phyloP scores from a whole-genome alignment of 1,140 invertebrate species.

The Drosophila bocqueti region DNA sequence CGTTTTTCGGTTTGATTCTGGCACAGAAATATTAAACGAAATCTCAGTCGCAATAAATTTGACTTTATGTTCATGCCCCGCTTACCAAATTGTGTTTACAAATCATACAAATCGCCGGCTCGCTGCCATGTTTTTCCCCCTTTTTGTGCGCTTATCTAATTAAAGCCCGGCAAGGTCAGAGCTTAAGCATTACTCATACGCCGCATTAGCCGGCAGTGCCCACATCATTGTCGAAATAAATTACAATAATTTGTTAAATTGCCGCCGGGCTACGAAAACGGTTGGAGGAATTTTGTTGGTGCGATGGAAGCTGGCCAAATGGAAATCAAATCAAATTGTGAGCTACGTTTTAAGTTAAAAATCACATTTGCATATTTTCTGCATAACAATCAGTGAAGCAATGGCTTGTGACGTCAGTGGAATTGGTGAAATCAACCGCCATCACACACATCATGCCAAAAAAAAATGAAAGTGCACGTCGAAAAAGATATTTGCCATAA shows the following conservation, averaged over 20 bases:
- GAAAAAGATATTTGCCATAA: background rate
- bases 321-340: slow-evolving; percentile 55
- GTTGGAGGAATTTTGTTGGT: background rate
- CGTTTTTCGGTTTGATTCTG: slow-evolving; percentile 46
- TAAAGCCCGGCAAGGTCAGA: slow-evolving; percentile 62
- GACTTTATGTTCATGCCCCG: slow-evolving; percentile 81
- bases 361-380: slow-evolving; percentile 81
- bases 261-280: slow-evolving; percentile 10
- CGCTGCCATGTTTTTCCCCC: slow-evolving; percentile 4
- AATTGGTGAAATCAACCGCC: slow-evolving; percentile 21
- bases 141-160: slow-evolving; percentile 58
- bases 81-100: slow-evolving; percentile 78
- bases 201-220: slow-evolving; percentile 58
- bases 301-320: slow-evolving; percentile 6
- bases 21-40: slow-evolving; percentile 63
- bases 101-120: slow-evolving; percentile 56
- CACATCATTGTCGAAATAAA: slow-evolving; percentile 80
- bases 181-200: slow-evolving; percentile 76
- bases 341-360: slow-evolving; percentile 70
- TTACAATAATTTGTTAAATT: slow-evolving; percentile 80
- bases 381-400: slow-evolving; percentile 78
- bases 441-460: slow-evolving; percentile 35
- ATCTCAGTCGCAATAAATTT: slow-evolving; percentile 78
- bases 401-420: slow-evolving; percentile 72
- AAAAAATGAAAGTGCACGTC: slow-evolving; percentile 1